A percentile compares a stretch with the other conserved stretches of the same genome.
Conservation (phyloP, 2,797 vertebrate genomes). For the Phoeniculus purpureus region DNA sequence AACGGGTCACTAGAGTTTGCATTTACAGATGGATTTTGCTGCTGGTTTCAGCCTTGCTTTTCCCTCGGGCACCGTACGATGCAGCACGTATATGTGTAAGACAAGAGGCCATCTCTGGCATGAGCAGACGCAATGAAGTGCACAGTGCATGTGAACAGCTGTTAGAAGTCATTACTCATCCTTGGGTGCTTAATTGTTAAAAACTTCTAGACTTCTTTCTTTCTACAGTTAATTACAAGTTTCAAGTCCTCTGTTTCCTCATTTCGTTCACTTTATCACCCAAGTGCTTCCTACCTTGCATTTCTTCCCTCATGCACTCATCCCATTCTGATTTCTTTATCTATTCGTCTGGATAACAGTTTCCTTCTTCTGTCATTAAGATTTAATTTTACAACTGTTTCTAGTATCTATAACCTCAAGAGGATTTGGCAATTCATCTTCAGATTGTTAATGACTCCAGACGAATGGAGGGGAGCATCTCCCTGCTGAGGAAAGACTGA, state of each 20-base stretch:
- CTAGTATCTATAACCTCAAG: constrained; percentile 59
- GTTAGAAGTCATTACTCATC: background rate
- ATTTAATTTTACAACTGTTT: constrained; percentile 69
- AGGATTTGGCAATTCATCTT: constrained; percentile 66
- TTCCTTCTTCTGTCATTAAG: constrained; percentile 38
- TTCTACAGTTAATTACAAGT: background rate
- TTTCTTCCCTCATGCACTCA: background rate
- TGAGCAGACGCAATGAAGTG: background rate
- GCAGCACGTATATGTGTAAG: background rate
- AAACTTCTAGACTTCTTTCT: background rate
- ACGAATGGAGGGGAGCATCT: no score
- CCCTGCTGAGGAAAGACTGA: no score
- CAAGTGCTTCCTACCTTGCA: background rate
- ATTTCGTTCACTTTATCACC: background rate
- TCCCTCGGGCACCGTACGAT: background rate
- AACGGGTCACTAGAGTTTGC: constrained; percentile 34
- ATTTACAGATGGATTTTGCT: constrained; percentile 39
- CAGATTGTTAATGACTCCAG: constrained; percentile 62
- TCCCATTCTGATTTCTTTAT: background rate
- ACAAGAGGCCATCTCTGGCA: background rate
- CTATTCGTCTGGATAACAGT: constrained; percentile 17
- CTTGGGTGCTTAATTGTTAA: background rate
- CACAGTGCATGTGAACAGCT: background rate
- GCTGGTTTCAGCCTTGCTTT: background rate
- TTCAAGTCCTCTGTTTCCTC: background rate